Base-by-base conservation (phyloP, 2,113 vertebrate genomes). In the Centropristis striata region DNA sequence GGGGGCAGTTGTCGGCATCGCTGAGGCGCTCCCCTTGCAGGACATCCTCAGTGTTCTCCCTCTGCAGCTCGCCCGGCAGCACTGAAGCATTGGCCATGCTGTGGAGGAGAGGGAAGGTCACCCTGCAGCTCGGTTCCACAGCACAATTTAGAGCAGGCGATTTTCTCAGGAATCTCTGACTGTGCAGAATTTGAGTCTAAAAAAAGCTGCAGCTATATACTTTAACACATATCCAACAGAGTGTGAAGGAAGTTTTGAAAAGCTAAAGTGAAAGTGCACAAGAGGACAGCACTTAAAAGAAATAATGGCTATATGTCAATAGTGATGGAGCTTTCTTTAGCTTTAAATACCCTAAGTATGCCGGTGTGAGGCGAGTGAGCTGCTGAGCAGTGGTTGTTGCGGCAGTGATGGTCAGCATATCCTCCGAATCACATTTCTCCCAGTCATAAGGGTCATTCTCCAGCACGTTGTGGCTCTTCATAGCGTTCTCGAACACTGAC, bases 51-150 rank as follows among this genome's bases (percentile, higher is more conserved):
- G 98, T 99, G 93, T 99, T 99, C 94, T 99, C 98, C 77, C 96
- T 92, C 95, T 98, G 95, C 86, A 98, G 88, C 85, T 99, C 98
- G 42, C 97, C 98, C 5, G 97, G 98, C 88, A 99, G 96, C 80
- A 96, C 96, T 23, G 98, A 98, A 60, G 98, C 98, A 73, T 99
- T 99, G 90, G 98, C 98, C 97, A 99, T 99, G 85, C 98, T 99
- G 93, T 50, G 90, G 69, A 75, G 44, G 71, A 86, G 65, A 88
- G 39, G 61, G 66, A 86, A 88, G 85, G 90, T 93, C 75, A 88
- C 53, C 49, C 58, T 61, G 77, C 69, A 32, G 80, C 74, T 88
- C 59, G 1, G 80, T 78, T 69, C 32, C 63, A 81, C 54, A 73
- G 73, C 69, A 68, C 80, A 73, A 84, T 78, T 75, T 86, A 78